Base-by-base conservation (phyloP, 2,797 vertebrate species). In the Hapalemur alaotrensis region DNA sequence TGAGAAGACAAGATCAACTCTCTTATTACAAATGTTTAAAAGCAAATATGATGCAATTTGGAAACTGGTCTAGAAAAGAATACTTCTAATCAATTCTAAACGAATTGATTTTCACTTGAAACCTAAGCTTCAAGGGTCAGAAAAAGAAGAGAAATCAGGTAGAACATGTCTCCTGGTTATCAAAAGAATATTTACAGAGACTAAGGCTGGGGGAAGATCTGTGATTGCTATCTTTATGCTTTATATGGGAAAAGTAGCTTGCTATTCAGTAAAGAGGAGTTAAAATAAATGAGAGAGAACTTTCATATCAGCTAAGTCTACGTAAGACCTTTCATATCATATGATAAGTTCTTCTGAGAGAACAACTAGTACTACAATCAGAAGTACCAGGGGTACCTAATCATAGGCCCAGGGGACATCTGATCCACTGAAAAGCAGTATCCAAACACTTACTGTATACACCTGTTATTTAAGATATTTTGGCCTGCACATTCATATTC, bases 131-230 rank as follows among this genome's bases (percentile, higher is more conserved):
- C 32, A 84, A 59, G 73, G 10, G 52, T 80, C 38, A 85, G 22
- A 70, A 28, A 63, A 88, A 82, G 46, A 94, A 63, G 25, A 70
- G 23, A 91, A 73, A 81, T 28, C 63, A 69, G 25, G 30, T 54
- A 92, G 41, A 90, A 32, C 5, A 57, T 70, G 5, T 5, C 52
- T 83, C 5, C 43, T 46, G 28, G 7, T 82, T 78, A 46, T 50
- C 80, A 80, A 88, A 92, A 63, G 38, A n/a, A 38, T 14, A 82
- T 72, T 89, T 81, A 92, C 75, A 88, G 72, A 84, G 48, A 76
- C 8, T 69, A 70, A 67, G 38, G 9, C 30, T 73, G 63, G 43
- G 22, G 15, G 13, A 76, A 25, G 17, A 85, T 38, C 18, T 89
- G 54, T 72, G 25, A 76, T 67, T 82, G 28, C 14, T 91, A 52